Percentiles rank a stretch among this genome's conserved stretches.
Evolutionary conservation across 37 sponge, comb jelly and placozoan genomes (phyloP).

Genomic region (Mnemiopsis leidyi): DNA sequence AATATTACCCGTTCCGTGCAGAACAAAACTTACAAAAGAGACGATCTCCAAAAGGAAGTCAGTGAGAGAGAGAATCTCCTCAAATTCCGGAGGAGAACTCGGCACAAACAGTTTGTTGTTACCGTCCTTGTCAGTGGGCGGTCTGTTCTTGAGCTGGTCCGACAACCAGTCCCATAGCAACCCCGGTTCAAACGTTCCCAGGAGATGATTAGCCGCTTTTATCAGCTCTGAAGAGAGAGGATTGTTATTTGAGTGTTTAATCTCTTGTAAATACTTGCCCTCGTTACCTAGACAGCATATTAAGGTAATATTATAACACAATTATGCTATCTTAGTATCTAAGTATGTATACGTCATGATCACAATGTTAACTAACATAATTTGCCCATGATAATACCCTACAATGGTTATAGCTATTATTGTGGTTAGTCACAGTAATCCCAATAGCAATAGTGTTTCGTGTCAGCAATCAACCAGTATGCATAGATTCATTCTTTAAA

Average conservation of each 20-base stretch:
- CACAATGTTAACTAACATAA: background rate
- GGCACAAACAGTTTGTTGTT: background rate
- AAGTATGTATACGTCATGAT: background rate
- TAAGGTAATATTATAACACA: no score
- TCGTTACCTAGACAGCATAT: no score
- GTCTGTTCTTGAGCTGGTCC: background rate
- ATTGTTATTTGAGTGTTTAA: no score
- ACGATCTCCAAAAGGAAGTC: constrained; percentile 60
- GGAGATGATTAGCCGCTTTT: constrained; percentile 11
- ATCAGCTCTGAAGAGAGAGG: constrained; percentile 18
- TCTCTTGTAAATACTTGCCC: no score
- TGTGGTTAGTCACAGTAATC: no score
- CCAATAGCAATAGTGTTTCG: no score
- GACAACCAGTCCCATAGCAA: constrained; percentile 40
- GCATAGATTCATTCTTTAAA: no score
- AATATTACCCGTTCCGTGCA: no score
- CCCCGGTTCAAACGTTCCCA: constrained; percentile 32
- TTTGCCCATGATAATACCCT: background rate
- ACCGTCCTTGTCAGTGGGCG: background rate
- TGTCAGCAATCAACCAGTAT: no score
- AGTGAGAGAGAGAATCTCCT: constrained; percentile 57
- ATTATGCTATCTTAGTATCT: no score
- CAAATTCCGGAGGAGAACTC: background rate
- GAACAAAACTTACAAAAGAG: constrained; percentile 59
- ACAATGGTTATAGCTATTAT: background rate